Percentiles rank a stretch among this genome's conserved stretches.
phyloP scores from a whole-genome alignment of 2,888 invertebrate species.

The Tenthredo amoena region DNA sequence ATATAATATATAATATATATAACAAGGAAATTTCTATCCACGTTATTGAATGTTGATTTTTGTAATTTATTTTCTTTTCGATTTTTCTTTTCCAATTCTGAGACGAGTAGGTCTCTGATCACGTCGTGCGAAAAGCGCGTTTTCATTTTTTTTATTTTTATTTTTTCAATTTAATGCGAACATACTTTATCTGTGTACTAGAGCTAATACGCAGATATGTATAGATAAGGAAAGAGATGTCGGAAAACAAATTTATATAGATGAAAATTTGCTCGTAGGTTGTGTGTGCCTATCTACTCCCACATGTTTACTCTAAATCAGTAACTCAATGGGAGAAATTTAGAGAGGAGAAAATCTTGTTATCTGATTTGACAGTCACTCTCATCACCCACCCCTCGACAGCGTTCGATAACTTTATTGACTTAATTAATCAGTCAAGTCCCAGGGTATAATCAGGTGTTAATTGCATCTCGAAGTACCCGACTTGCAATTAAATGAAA shows the following conservation, averaged over 20 bases:
- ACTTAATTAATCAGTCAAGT: conserved; percentile 21
- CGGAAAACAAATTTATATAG: not conserved
- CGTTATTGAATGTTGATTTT: not conserved
- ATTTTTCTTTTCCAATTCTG: not conserved
- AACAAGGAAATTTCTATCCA: not conserved
- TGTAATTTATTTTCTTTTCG: not conserved
- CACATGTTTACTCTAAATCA: not conserved
- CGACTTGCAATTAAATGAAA: not conserved
- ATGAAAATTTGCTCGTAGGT: not conserved
- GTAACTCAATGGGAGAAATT: not conserved
- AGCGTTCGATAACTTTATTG: not conserved
- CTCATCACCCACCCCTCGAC: not conserved
- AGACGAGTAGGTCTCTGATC: not conserved
- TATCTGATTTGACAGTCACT: not conserved
- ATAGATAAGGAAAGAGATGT: not conserved
- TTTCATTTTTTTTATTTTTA: no score
- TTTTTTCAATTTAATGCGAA: not conserved
- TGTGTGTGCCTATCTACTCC: not conserved
- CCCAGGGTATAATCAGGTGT: conserved; percentile 4
- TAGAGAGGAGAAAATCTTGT: conserved; percentile 2
- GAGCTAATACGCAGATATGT: no score
- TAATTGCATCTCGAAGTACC: not conserved
- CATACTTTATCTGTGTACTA: no score
- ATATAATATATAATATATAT: no score
- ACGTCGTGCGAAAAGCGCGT: not conserved